Percentiles rank a stretch among this genome's conserved stretches.
These are phyloP conservation scores for Adoxophyes honmai DNA, from an alignment of 1,140 invertebrate species.

Conservation along the genomic window DNA sequence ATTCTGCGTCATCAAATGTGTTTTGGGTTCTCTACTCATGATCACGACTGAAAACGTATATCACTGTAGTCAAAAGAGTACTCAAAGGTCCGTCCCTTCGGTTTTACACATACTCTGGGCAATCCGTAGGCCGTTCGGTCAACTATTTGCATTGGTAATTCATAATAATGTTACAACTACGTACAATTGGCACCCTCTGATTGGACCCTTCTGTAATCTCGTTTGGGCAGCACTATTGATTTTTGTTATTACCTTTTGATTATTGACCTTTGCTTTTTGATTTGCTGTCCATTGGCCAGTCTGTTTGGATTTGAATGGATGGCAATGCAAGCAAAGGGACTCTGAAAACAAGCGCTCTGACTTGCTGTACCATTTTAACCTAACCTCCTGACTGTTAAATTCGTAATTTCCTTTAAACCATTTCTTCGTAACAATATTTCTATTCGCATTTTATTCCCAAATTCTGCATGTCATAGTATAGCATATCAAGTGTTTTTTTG, in stretches of 20 bases:
- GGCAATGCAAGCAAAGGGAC: too few relatives aligned
- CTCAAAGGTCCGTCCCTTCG: background rate
- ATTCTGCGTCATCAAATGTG: background rate
- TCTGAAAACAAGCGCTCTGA: too few relatives aligned
- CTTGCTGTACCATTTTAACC: too few relatives aligned
- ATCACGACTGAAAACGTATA: background rate
- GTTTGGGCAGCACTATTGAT: conserved; percentile 51
- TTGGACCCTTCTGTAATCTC: conserved; percentile 39
- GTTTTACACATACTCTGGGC: conserved; percentile 6
- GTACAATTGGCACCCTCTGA: conserved; percentile 47
- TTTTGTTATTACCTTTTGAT: conserved; percentile 46
- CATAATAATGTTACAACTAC: conserved; percentile 55
- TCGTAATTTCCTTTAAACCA: too few relatives aligned
- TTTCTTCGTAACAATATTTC: too few relatives aligned
- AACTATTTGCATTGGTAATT: conserved; percentile 63
- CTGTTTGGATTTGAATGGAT: too few relatives aligned
- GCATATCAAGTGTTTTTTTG: too few relatives aligned
- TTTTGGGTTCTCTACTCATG: background rate
- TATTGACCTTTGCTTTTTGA: background rate
- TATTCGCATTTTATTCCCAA: too few relatives aligned
- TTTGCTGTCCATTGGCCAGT: background rate
- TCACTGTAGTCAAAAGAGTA: background rate
- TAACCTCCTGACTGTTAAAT: too few relatives aligned
- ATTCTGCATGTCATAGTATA: too few relatives aligned
- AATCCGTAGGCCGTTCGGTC: conserved; percentile 25